Conservation (phyloP, 2,113 vertebrate species). For the Tapirus terrestris region DNA sequence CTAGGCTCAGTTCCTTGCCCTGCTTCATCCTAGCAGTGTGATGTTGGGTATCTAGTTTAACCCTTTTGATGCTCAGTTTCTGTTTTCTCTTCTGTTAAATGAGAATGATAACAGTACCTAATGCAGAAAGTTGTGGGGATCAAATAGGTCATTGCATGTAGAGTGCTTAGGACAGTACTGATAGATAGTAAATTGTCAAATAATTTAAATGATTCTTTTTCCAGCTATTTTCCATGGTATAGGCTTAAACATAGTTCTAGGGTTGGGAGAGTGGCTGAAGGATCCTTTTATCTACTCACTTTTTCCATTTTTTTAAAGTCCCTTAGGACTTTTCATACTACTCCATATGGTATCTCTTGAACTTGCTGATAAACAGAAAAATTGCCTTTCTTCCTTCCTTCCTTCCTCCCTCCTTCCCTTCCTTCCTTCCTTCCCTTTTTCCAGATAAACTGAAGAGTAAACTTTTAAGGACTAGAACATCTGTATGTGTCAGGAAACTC, state of each 20-base stretch:
- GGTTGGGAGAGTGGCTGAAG: background rate
- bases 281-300: background rate
- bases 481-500: background rate
- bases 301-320: background rate
- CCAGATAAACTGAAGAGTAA: background rate
- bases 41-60: background rate
- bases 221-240: background rate
- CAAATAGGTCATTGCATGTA: background rate
- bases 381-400: background rate
- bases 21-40: constrained; percentile 2
- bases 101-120: background rate
- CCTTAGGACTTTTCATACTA: background rate
- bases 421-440: background rate
- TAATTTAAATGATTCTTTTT: background rate
- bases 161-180: background rate
- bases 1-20: background rate
- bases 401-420: background rate
- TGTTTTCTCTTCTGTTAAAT: background rate
- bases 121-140: background rate
- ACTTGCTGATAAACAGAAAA: background rate
- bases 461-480: background rate
- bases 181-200: background rate
- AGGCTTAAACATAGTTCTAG: background rate
- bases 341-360: background rate
- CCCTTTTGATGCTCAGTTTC: background rate